Base-by-base conservation (phyloP, 2,113 vertebrate species). In the Osmerus eperlanus region DNA sequence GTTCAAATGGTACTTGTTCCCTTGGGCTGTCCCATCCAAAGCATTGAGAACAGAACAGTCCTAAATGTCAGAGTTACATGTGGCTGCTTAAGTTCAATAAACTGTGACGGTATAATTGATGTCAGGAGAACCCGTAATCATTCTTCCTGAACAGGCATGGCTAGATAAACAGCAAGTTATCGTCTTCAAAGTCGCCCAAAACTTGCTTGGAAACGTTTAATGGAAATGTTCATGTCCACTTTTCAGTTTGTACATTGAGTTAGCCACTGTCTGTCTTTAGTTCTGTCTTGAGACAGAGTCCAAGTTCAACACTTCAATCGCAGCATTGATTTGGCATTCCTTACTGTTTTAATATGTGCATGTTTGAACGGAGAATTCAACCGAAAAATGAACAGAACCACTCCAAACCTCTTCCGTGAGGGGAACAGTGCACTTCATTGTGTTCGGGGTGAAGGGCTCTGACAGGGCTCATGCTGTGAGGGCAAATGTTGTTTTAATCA, bases 401-500 rank as follows among this genome's bases (percentile, higher is more conserved):
- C 32, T 36, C 4, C 6, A 36, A 36, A 47, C 59, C 3, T 53
- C 53, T 58, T 52, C 29, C 53, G 59, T 63, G 72, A 51, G 47
- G n/a, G n/a, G 32, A 80, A 54, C 55, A 19, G 9, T 67, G 47
- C 63, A 52, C 70, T 56, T 67, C 60, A 73, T 52, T 67, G 54
- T 51, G 16, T n/a, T 61, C 18, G 28, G 8, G 60, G 28, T 62
- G 66, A 70, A 32, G 11, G 58, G 36, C 67, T 29, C 58, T 81
- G 69, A 73, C 81, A 68, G 68, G 65, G 70, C 60, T 70, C 73
- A 41, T 64, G 79, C 82, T 84, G 70, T 2, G 3, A 73, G 76
- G 72, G 68, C 52, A 83, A 78, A 68, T 59, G 70, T 64, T 71
- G 72, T 73, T 81, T 78, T 71, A 79, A 85, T 84, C 69, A 67